These are phyloP conservation scores for Saguinus imperator DNA, from an alignment of 2,113 vertebrate species.

Conservation along the genomic window DNA sequence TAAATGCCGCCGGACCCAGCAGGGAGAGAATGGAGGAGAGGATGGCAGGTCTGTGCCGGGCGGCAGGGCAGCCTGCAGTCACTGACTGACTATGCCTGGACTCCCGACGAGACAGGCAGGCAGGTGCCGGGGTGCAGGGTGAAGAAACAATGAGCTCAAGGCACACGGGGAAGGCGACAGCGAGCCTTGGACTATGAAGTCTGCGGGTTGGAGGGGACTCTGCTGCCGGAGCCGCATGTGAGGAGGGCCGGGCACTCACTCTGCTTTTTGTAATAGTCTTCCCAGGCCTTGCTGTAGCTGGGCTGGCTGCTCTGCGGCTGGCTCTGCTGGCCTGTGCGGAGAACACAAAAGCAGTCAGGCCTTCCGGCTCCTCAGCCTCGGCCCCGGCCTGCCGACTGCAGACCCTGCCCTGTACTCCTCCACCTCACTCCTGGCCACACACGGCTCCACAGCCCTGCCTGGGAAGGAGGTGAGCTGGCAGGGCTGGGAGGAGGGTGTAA, in stretches of 20 bases:
- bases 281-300: slow-evolving; percentile 96
- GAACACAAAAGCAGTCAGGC: slow-evolving; percentile 75
- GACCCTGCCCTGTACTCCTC: background rate
- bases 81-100: rapidly evolving
- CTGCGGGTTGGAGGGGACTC: background rate
- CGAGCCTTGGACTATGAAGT: rapidly evolving
- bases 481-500: background rate
- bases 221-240: no score
- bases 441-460: background rate
- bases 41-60: background rate
- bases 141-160: background rate
- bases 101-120: background rate
- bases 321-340: slow-evolving; percentile 92
- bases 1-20: background rate
- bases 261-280: slow-evolving; percentile 95
- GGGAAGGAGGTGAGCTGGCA: background rate
- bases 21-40: background rate
- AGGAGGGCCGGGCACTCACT: slow-evolving; percentile 83
- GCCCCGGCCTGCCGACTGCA: background rate
- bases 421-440: background rate
- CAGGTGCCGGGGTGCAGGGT: background rate
- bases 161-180: background rate
- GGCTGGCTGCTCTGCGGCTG: slow-evolving; percentile 94
- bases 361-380: background rate
- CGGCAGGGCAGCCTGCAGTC: background rate